These are phyloP conservation scores for Sula dactylatra DNA, from an alignment of 2,113 vertebrate species.

Conservation along the genomic window DNA sequence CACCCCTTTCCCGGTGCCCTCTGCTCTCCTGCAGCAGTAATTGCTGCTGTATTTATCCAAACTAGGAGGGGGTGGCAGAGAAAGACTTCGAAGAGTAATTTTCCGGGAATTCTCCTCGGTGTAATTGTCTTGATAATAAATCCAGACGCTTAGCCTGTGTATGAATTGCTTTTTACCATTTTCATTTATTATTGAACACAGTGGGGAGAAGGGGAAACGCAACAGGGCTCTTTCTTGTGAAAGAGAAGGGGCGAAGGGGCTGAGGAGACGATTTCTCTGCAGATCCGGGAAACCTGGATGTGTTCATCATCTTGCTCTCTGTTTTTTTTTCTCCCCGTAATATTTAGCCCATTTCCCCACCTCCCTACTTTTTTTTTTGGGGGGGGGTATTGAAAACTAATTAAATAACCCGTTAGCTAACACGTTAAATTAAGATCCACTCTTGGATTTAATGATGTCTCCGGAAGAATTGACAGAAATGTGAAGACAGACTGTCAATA, in stretches of 20 bases:
- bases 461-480: slow-evolving; percentile 66
- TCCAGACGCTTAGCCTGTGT: slow-evolving; percentile 19
- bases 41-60: slow-evolving; percentile 57
- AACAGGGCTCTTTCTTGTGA: slow-evolving; percentile 52
- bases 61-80: slow-evolving; percentile 59
- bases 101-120: slow-evolving; percentile 35
- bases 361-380: not conserved
- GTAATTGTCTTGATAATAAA: slow-evolving; percentile 60
- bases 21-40: slow-evolving; percentile 22
- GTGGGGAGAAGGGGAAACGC: slow-evolving; percentile 57
- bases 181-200: slow-evolving; percentile 60
- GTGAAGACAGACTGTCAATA: slow-evolving; percentile 66
- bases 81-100: slow-evolving; percentile 58
- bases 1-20: not conserved
- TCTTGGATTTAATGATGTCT: slow-evolving; percentile 72
- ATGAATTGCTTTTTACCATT: slow-evolving; percentile 55
- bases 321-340: not conserved
- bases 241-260: slow-evolving; percentile 45
- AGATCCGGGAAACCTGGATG: slow-evolving; percentile 48
- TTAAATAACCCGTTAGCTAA: slow-evolving; percentile 65
- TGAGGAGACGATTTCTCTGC: slow-evolving; percentile 31
- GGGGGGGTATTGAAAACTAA: slow-evolving; percentile 56
- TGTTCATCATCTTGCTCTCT: not conserved
- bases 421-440: slow-evolving; percentile 70
- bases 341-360: not conserved